These are phyloP conservation scores for Spialia ferax DNA, from an alignment of 2,888 invertebrate genomes.

Conservation along the genomic window DNA sequence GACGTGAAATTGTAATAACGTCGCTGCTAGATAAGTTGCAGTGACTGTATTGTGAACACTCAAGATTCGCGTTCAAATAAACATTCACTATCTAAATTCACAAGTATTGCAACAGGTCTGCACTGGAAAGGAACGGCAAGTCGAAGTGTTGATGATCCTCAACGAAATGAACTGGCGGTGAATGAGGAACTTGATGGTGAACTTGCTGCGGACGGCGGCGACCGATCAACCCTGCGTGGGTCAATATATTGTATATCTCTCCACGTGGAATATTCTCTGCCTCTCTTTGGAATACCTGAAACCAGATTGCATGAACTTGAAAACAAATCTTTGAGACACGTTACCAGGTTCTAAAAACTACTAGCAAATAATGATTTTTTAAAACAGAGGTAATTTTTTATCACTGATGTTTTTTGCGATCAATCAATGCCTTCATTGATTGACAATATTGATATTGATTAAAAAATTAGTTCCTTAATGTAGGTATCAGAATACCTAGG, in stretches of 20 bases:
- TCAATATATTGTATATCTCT: conserved; percentile 88
- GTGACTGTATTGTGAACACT: neutral
- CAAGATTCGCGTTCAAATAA: neutral
- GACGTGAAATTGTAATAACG: neutral
- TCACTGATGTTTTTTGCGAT: too few species aligned
- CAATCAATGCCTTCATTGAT: too few species aligned
- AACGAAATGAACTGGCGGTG: conserved; percentile 30
- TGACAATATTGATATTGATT: too few species aligned
- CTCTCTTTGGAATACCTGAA: conserved; percentile 84
- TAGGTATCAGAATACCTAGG: neutral
- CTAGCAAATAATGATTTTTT: neutral
- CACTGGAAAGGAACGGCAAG: conserved; percentile 55
- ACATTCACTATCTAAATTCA: conserved; percentile 6
- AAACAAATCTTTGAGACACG: neutral
- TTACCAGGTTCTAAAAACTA: too few species aligned
- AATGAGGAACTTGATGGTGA: conserved; percentile 45
- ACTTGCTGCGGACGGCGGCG: conserved; percentile 49
- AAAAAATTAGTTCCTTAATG: neutral
- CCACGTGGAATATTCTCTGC: conserved; percentile 87
- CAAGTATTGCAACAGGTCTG: conserved; percentile 70
- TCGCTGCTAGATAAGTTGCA: neutral
- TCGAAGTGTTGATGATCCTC: conserved; percentile 41
- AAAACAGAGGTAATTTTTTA: neutral
- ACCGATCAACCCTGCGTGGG: conserved; percentile 87
- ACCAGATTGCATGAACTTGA: neutral